Evolutionary conservation across 2,888 invertebrate species (phyloP), one percentile per base, ranked within the genome.

Genomic region (Philhelius pedissequus): DNA sequence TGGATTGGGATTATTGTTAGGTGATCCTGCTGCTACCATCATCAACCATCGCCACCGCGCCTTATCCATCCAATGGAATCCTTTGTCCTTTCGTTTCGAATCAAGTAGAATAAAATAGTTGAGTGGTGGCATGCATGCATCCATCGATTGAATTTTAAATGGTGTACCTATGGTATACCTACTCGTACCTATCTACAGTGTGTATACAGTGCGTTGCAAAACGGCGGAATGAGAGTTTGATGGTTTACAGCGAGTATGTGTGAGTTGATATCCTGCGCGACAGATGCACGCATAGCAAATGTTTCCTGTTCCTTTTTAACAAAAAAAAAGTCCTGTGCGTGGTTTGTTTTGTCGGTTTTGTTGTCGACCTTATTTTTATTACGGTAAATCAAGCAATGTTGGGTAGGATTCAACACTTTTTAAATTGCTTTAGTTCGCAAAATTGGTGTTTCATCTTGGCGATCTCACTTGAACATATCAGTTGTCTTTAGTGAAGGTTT

Each of bases 1-100:
- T 62, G 48, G 11, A 45, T 45, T n/a, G n/a, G n/a, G n/a, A n/a
- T n/a, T n/a, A n/a, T n/a, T 20, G 18, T 43, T 20, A 45, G 43
- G 4, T 45, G 48, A 48, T 48, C 48, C 48, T 48, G 22, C 22
- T 38, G 1, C n/a, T 3, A 7, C 50, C 15, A 40, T 54, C 43
- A 74, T 64, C 78, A 78, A 35, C 56, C 56, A 56, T n/a, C n/a
- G n/a, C 56, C 32, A 20, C 32, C 52, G 11, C 11, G 1, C 52
- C 60, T 35, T 78, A 73, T 69, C 35, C 78, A 83, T 78, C 69
- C 52, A 56, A 73, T 73, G 78, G 78, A 78, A 83, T 83, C 82
- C 78, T 83, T 78, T 83, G 82, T 83, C 73, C 78, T 73, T 73
- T 68, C 54, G 35, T 30, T 78, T 54, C 60, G 78, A 78, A 78